Base-by-base conservation (phyloP, 2,797 vertebrate genomes). In the Alectoris magna region DNA sequence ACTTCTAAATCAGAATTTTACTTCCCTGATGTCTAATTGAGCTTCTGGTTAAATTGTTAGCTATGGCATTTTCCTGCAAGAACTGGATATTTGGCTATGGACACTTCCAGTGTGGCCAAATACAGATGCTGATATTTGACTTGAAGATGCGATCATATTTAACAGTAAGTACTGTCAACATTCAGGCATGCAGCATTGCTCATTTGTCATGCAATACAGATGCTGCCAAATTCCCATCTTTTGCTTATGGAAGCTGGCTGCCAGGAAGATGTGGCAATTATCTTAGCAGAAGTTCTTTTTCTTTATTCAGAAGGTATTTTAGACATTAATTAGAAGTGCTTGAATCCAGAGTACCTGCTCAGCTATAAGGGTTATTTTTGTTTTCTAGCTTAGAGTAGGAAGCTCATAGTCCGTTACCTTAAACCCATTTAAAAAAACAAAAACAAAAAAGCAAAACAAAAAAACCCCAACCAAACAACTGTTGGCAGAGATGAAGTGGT, bases 111-210 rank as follows among this genome's bases (percentile, higher is more conserved):
- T 31, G 63, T 5, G 18, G 75, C 46, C 81, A 90, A 73, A 43
- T 64, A 44, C 72, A 87, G 49, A 72, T 68, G 53, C 31, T 74
- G 31, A 14, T 94, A 48, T 85, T 93, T 94, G 71, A 14, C 62
- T 92, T 91, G 88, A 75, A 84, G 26, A 43, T 31, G 13, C 34
- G 43, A 51, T 69, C 29, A 51, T 59, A 38, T 67, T 64, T 48
- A 83, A 51, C 49, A 87, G 46, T 36, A 43, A 59, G 36, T 14
- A 77, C 22, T 72, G 81, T 77, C 62, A 91, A 79, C 39, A 43
- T 38, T 26, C 31, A 78, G 51, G 22, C 64, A 18, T 31, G n/a
- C 3, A 1, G 27, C 56, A 44, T 9, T 77, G 7, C 21, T 87
- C 36, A 39, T 84, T n/a, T 91, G 49, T 63, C 19, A 26, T 38